Conservation (phyloP, 2,113 vertebrate genomes). For the Phaethon lepturus region DNA sequence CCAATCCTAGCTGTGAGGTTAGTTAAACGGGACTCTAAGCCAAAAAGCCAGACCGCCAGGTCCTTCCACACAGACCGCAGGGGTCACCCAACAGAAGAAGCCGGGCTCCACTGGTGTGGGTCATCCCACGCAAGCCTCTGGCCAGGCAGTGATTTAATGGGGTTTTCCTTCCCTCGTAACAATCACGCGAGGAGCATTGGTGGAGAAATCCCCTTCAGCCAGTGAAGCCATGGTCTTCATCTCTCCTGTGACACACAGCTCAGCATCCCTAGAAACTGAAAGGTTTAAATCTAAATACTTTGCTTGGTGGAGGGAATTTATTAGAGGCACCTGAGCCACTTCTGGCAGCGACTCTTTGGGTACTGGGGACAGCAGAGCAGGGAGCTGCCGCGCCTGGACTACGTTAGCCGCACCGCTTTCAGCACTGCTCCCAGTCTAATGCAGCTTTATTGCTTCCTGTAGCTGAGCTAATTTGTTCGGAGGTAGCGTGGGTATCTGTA, state of each 20-base stretch:
- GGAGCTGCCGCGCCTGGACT: neutral
- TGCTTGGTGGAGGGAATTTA: neutral
- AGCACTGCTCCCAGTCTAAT: neutral
- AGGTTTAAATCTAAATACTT: neutral
- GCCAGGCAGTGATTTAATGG: neutral
- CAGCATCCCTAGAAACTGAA: neutral
- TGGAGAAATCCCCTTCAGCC: neutral
- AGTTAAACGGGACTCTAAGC: neutral
- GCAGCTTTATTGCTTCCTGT: constrained; percentile 49
- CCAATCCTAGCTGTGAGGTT: neutral
- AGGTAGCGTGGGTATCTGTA: neutral
- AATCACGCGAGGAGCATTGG: rapidly evolving
- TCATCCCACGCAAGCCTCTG: neutral
- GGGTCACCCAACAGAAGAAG: neutral
- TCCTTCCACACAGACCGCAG: neutral
- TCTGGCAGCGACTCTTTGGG: neutral
- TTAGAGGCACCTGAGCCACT: neutral
- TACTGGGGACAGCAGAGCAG: neutral
- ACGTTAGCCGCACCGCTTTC: neutral
- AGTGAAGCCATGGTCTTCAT: neutral
- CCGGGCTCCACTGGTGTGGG: neutral
- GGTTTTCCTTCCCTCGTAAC: neutral
- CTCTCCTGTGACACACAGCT: neutral
- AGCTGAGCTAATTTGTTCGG: constrained; percentile 57
- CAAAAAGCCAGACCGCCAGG: neutral